Evolutionary conservation across 2,113 vertebrate species (phyloP), one percentile per base, ranked within the genome.

Genomic region (Pachyramphus minor): DNA sequence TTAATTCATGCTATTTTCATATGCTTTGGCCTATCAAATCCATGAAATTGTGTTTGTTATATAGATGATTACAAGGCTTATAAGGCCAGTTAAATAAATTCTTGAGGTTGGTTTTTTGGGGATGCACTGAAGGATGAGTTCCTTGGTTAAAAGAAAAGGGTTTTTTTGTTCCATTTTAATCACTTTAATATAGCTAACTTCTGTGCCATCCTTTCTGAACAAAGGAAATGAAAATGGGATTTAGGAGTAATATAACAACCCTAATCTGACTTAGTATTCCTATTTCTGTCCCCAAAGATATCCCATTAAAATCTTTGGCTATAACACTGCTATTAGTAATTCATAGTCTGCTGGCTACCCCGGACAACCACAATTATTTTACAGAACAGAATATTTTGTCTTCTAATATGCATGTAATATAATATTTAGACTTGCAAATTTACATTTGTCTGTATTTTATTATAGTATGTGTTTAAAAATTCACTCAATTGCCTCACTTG

Each of bases 381-480:
- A 79, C 1, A 12, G 52, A 93, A 72, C 9, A 53, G 78, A 87
- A 35, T 94, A 91, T 91, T 95, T 95, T 86, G 25, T 90, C 59
- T 85, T 87, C 69, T 83, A 88, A 76, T 94, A 92, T 62, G 59
- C 45, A 92, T 88, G 49, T 62, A 88, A 83, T 93, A 82, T n/a
- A 87, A 79, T 79, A 82, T 77, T 95, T 95, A 94, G 67, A 85
- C 71, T 85, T 96, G 62, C 49, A 90, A 90, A 94, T 95, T 90
- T 88, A 58, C 63, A 83, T 93, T 87, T 83, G 20, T 80, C 82
- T 90, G 24, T 85, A 56, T 92, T 95, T 90, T 83, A 77, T 95
- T 92, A 35, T 12, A 62, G 20, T 11, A 66, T 33, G 14, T 72
- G 8, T 83, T 97, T 94, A 90, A 95, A 90, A 94, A 92, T 93